Evolutionary conservation across 1,140 invertebrate species (phyloP), one percentile per base, ranked within the genome.

Genomic region (Cardiocondyla obscurior): DNA sequence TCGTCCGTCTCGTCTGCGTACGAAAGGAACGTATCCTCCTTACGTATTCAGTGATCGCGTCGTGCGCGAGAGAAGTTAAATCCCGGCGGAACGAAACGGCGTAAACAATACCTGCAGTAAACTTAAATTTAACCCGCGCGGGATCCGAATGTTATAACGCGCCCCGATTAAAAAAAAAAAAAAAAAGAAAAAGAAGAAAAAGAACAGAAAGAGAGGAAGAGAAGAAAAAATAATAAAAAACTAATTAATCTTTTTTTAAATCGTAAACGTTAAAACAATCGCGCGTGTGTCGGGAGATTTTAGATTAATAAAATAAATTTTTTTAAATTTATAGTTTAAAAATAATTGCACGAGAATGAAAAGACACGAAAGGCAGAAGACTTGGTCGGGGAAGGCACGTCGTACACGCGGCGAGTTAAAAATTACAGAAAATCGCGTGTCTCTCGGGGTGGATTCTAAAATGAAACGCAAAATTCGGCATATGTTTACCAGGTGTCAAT

Each of bases 401-500:
- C 3, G 46, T 36, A 14, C 30, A 81, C 7, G 19, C 14, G 16
- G 25, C 22, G 39, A 30, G 19, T 39, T 22, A 62, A 19, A 25
- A 25, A 42, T 51, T 83, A 86, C 77, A 58, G 84, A 72, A 86
- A 72, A 51, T 0, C 19, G 22, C 16, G 28, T 33, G 39, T 19
- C 22, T n/a, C n/a, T n/a, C n/a, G n/a, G 42, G 14, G 30, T 7
- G 19, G 36, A 76, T 60, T 33, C 25, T n/a, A 55, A 69, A 55
- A 69, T 79, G 62, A 69, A 79, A 79, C 67, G 12, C 42, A 8
- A 33, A 19, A 28, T 72, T 86, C 72, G 60, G 67, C 91, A 91
- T 91, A 88, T 92, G 90, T 84, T 84, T 85, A 62, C 91, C 92
- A 92, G 92, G 88, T 92, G 90, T 87, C 88, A 86, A 91, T 85